These are phyloP conservation scores for Andrena marginata DNA, from an alignment of 2,888 invertebrate genomes.

Conservation along the genomic window DNA sequence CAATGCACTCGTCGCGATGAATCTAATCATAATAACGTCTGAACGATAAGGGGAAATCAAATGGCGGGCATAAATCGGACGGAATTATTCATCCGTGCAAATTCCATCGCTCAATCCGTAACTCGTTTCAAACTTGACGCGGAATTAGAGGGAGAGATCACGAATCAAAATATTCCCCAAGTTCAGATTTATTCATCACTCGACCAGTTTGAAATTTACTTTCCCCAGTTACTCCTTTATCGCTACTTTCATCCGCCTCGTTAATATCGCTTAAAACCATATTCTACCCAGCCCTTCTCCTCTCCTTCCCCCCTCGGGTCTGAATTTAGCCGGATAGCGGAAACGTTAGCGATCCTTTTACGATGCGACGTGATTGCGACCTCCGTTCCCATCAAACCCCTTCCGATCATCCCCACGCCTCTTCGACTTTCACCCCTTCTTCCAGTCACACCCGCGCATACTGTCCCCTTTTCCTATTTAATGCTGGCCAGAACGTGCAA, in stretches of 20 bases:
- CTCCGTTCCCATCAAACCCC: slow-evolving; percentile 25
- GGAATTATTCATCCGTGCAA: slow-evolving; percentile 9
- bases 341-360: slow-evolving; percentile 67
- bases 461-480: not conserved
- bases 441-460: not conserved
- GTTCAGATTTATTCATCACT: slow-evolving; percentile 48
- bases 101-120: slow-evolving; percentile 22
- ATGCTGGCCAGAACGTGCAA: not conserved
- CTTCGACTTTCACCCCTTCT: not conserved
- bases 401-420: not conserved
- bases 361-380: slow-evolving; percentile 71
- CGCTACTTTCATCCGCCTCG: slow-evolving; percentile 36
- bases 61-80: not conserved
- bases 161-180: slow-evolving; percentile 36
- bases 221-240: slow-evolving; percentile 30
- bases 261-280: slow-evolving; percentile 58
- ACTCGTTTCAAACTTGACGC: not conserved
- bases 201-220: slow-evolving; percentile 32
- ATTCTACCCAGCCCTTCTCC: slow-evolving; percentile 18
- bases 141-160: slow-evolving; percentile 3
- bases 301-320: slow-evolving; percentile 5
- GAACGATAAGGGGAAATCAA: slow-evolving; percentile 1
- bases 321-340: slow-evolving; percentile 50
- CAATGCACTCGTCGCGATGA: not conserved
- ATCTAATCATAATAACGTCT: not conserved